phyloP scores from a whole-genome alignment of 1,140 invertebrate species.

The Ceratina japonica region DNA sequence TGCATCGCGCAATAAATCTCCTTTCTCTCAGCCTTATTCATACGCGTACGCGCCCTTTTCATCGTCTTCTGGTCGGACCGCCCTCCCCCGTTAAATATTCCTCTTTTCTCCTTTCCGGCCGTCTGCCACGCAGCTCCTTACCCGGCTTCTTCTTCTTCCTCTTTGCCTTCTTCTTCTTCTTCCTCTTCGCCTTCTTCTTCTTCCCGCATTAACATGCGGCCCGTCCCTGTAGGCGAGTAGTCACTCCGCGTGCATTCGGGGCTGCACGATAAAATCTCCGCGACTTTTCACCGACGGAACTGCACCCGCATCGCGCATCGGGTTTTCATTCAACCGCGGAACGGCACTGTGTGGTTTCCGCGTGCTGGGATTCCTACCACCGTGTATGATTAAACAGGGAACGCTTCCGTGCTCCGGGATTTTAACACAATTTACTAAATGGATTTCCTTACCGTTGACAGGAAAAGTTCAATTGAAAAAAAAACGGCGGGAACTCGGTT shows the following conservation, averaged over 20 bases:
- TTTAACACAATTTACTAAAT: no score
- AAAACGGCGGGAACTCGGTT: no score
- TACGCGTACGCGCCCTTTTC: conserved; percentile 1
- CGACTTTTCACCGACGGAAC: conserved; percentile 8
- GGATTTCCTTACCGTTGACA: no score
- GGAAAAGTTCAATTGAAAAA: no score
- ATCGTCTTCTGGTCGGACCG: no score
- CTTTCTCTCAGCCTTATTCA: conserved; percentile 8
- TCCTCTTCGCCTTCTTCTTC: no score
- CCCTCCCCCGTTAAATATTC: conserved; percentile 25
- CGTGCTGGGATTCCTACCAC: neutral
- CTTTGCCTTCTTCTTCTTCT: no score
- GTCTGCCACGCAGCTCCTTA: neutral
- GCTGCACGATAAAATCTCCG: conserved; percentile 14
- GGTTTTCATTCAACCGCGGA: conserved; percentile 2
- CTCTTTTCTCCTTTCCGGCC: neutral
- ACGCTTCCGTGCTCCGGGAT: no score
- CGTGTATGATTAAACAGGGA: no score
- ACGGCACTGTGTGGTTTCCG: neutral
- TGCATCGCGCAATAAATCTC: conserved; percentile 2
- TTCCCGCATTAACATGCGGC: neutral
- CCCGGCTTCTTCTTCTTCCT: no score
- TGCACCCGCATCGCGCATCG: no score
- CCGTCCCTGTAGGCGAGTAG: neutral
- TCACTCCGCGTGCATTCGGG: neutral